Base-by-base conservation (phyloP, 2,797 vertebrate genomes). In the Sphaeramia orbicularis region DNA sequence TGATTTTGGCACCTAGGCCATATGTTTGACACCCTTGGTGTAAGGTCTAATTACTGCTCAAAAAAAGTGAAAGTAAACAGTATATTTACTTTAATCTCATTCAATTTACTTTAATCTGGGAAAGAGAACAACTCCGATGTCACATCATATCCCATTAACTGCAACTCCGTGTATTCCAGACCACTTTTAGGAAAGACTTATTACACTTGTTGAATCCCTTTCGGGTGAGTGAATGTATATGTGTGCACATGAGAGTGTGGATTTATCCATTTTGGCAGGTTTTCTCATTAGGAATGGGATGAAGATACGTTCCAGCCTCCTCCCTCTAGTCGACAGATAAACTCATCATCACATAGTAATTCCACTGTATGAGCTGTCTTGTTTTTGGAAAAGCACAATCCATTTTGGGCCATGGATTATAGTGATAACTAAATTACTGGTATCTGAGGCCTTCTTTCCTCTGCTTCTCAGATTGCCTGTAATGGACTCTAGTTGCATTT, bases 401-500 rank as follows among this genome's bases (percentile, higher is more conserved):
- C 18, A 68, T 59, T 59, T 53, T 66, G 4, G 18, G 41, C 18
- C 45, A 12, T 15, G 2, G 40, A 49, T 54, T 41, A 43, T 10
- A 16, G 48, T 3, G 59, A 83, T 78, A 78, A 71, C 65, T 71
- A 54, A 64, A 70, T 70, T 59, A 67, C 49, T 54, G 65, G 13
- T 67, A 76, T 85, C 66, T 65, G 32, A 68, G 40, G 18, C 47
- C 27, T 16, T 4, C n/a, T 5, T 42, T 47, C 41, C 3, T 10
- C 56, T 54, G 14, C 65, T 51, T 12, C 43, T 76, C n/a, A 65
- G 71, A 84, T 80, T 63, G 58, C 10, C 10, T 72, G 65, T 68
- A 74, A 89, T 70, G 64, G 72, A 71, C 52, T 86, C 69, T 71
- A 86, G 73, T 78, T 83, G 73, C 42, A 60, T 72, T 79, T 30